Evolutionary conservation across 1,140 invertebrate genomes (phyloP).

Genomic region (Leptinotarsa texana): DNA sequence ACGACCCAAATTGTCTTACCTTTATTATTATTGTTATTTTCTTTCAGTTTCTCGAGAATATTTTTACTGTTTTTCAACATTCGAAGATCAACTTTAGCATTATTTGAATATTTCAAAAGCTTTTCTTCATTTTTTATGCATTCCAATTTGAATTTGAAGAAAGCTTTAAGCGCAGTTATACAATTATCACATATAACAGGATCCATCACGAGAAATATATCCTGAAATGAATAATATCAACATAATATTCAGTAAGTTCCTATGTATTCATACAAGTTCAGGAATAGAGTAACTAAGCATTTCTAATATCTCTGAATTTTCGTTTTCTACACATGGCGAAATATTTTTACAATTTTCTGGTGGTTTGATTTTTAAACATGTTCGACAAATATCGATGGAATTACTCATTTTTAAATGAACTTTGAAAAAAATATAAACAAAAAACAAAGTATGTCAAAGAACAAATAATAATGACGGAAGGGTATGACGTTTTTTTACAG

Average conservation of each 20-base stretch:
- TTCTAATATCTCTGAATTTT: constrained; percentile 8
- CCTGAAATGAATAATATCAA: constrained; percentile 1
- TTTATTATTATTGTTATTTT: neutral
- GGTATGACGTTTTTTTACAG: neutral
- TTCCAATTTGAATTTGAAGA: constrained; percentile 19
- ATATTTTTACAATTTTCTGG: neutral
- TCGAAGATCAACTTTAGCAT: constrained; percentile 11
- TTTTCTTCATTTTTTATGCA: constrained; percentile 20
- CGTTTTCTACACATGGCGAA: constrained; percentile 14
- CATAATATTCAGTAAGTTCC: neutral
- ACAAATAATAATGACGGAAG: neutral
- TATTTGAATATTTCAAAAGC: neutral
- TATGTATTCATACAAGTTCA: constrained; percentile 14
- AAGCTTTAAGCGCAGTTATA: neutral
- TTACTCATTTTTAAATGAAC: neutral
- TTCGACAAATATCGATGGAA: neutral
- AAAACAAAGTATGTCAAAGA: neutral
- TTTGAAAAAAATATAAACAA: neutral
- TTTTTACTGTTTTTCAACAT: neutral
- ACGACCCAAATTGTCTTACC: neutral
- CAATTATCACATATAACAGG: constrained; percentile 17
- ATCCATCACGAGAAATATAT: constrained; percentile 18
- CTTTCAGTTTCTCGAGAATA: neutral
- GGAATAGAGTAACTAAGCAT: constrained; percentile 19
- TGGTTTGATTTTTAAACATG: constrained; percentile 3